These are phyloP conservation scores for Grapholita molesta DNA, from an alignment of 1,140 invertebrate species.

Conservation along the genomic window DNA sequence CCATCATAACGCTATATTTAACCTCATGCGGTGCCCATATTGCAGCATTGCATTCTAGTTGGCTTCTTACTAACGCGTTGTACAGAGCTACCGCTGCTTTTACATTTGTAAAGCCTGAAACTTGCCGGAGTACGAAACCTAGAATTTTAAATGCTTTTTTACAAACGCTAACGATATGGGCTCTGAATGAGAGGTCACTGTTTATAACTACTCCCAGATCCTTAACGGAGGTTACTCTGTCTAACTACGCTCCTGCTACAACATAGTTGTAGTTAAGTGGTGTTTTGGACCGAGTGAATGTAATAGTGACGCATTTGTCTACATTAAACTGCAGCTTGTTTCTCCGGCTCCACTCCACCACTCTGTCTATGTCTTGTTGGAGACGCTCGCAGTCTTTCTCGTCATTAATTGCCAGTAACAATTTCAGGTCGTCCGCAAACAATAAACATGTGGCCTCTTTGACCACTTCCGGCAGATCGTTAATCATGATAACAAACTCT, in stretches of 20 bases:
- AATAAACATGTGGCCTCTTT: too few species aligned
- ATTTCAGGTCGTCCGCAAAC: too few species aligned
- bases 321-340: too few species aligned
- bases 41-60: neutral
- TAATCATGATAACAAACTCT: slow-evolving; percentile 13
- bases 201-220: neutral
- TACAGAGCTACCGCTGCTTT: neutral
- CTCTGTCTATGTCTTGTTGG: too few species aligned
- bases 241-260: too few species aligned
- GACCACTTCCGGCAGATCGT: slow-evolving; percentile 2
- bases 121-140: neutral
- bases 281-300: too few species aligned
- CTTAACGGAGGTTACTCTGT: too few species aligned
- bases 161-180: neutral
- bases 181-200: neutral
- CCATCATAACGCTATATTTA: neutral
- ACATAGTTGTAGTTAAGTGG: too few species aligned
- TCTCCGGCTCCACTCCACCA: too few species aligned
- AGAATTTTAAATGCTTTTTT: neutral
- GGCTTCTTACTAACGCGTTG: neutral
- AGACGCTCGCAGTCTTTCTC: too few species aligned
- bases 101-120: neutral
- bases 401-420: too few species aligned
- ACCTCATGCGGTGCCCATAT: neutral
- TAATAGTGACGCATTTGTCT: too few species aligned